Base-by-base conservation (phyloP, 1,140 invertebrate species). In the Anoplophora glabripennis region DNA sequence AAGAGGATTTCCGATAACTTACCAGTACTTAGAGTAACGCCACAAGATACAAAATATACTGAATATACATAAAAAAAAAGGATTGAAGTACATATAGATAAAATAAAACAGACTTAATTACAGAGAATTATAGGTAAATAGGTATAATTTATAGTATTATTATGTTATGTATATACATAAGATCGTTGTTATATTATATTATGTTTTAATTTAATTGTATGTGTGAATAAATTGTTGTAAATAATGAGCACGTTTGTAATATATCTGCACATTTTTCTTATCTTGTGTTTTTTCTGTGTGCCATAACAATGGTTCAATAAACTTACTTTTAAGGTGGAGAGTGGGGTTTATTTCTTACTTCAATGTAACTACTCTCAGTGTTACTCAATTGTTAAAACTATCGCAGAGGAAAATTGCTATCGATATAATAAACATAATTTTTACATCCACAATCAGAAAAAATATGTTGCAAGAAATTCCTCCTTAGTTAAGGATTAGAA, bases 231-330 rank as follows among this genome's bases (percentile, higher is more conserved):
- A 42, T 58, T 59, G 51, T 63, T 63, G 61, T 63, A 63, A 54
- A 60, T 55, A 63, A 58, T 45, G 28, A 41, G 49, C 53, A 57
- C 57, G 33, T 63, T 57, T 63, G 61, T 63, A 63, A 59, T n/a
- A 63, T 63, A 63, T 45, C 46, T 48, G 61, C 61, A 63, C 61
- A 41, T 35, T 57, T 46, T 53, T 7, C 52, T 60, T 56, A 28
- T 48, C 44, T 47, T 35, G 12, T 56, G 36, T 42, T 60, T 57
- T 61, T 42, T 57, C 18, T 61, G 44, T 59, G 61, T 63, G 61
- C 61, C 61, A 63, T 63, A 63, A 49, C 55, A 57, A 35, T 53
- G 46, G 36, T 59, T 54, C 55, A 35, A 17, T 46, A 44, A 40
- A 38, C 21, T 47, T n/a, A 38, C 49, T 33, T 60, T 38, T 34